Conservation (phyloP, 2,888 invertebrate genomes). For the Schizotus pectinicornis region DNA sequence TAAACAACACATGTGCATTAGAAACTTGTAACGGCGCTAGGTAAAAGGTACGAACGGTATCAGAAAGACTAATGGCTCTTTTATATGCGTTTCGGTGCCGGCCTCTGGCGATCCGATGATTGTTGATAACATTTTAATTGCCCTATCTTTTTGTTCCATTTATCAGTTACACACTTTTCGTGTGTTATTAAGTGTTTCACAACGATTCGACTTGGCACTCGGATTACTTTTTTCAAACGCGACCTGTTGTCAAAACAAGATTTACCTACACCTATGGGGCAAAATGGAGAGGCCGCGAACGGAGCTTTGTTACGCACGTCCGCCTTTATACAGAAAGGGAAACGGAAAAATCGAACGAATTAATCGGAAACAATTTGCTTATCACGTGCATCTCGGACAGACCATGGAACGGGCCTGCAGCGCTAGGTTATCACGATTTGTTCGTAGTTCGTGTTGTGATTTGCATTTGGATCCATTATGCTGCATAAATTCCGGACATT, state of each 20-base stretch:
- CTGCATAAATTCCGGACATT: constrained; percentile 47
- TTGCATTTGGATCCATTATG: constrained; percentile 46
- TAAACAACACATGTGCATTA: no score
- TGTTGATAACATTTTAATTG: constrained; percentile 26
- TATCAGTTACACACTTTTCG: constrained; percentile 11
- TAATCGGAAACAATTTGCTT: constrained; percentile 33
- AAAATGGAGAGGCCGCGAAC: background rate
- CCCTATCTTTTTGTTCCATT: constrained; percentile 16
- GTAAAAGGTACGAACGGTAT: no score
- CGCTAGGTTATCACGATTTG: constrained; percentile 48
- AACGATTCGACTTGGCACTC: background rate
- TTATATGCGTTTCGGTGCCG: constrained; percentile 18
- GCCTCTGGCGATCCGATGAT: constrained; percentile 19
- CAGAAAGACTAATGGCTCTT: no score
- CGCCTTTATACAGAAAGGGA: no score
- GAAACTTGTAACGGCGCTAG: no score
- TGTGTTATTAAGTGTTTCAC: constrained; percentile 19
- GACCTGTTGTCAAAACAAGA: background rate
- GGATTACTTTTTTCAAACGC: background rate
- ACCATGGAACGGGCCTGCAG: constrained; percentile 32
- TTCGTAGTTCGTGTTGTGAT: constrained; percentile 47
- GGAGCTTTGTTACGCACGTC: background rate
- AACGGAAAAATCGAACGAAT: no score
- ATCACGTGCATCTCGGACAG: no score
- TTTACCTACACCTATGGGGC: constrained; percentile 7